These are phyloP conservation scores for Donacobius atricapilla DNA, from an alignment of 2,113 vertebrate species.

Conservation along the genomic window DNA sequence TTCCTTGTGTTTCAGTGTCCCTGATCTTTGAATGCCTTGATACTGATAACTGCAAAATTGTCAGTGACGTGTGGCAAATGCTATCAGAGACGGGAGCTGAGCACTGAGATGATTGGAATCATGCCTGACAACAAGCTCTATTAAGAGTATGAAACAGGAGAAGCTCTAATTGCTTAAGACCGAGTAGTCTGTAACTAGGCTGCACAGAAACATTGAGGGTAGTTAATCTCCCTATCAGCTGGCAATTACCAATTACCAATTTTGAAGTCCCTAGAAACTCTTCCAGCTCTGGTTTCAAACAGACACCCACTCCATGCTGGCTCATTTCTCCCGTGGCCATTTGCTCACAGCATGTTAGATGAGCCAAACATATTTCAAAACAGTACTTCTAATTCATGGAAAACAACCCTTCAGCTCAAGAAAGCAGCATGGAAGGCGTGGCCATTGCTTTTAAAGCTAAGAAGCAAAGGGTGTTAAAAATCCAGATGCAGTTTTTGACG, in stretches of 20 bases:
- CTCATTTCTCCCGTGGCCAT: neutral
- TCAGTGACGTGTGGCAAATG: neutral
- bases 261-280: neutral
- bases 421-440: neutral
- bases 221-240: neutral
- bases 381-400: neutral
- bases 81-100: neutral
- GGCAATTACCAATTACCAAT: neutral
- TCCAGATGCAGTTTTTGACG: neutral
- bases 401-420: neutral
- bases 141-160: neutral
- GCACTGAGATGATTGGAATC: neutral
- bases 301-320: neutral
- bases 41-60: neutral
- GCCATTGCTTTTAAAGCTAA: neutral
- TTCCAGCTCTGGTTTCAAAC: neutral
- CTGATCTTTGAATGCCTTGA: neutral
- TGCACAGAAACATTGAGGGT: neutral
- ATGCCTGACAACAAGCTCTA: neutral
- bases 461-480: neutral
- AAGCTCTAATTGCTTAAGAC: conserved; percentile 31
- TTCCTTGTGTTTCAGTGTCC: neutral
- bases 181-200: neutral
- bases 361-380: neutral
- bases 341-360: neutral